phyloP scores from a whole-genome alignment of 2,113 vertebrate genomes.

The Verasper variegatus region DNA sequence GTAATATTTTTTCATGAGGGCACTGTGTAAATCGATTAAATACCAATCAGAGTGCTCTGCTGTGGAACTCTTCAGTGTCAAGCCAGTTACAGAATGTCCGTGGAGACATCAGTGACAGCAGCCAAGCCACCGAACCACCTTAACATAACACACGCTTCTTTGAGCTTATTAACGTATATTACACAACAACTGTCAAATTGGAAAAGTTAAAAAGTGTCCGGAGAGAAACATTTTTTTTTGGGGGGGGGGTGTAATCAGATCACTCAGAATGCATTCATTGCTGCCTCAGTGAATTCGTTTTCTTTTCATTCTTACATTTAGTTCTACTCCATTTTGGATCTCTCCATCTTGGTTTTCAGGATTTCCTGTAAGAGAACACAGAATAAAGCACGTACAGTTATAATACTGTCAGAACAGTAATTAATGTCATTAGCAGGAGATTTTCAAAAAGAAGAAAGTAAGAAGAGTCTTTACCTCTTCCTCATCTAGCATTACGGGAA shows the following conservation, averaged over 20 bases:
- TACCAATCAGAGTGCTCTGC: too few relatives aligned
- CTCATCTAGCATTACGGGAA: slow-evolving; percentile 81
- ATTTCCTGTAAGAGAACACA: slow-evolving; percentile 72
- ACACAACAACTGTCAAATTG: slow-evolving; percentile 18
- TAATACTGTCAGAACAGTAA: not conserved
- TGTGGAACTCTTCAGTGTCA: too few relatives aligned
- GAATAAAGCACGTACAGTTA: not conserved
- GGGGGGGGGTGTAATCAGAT: slow-evolving; percentile 18
- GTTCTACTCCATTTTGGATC: slow-evolving; percentile 84
- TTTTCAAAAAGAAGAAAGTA: slow-evolving; percentile 27
- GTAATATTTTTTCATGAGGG: too few relatives aligned
- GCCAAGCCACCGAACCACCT: not conserved
- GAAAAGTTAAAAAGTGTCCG: slow-evolving; percentile 23
- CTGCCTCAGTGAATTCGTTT: slow-evolving; percentile 29
- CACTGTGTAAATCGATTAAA: too few relatives aligned
- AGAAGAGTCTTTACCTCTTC: slow-evolving; percentile 79
- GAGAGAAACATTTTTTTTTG: slow-evolving; percentile 48
- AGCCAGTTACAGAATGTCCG: too few relatives aligned
- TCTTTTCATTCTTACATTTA: slow-evolving; percentile 1
- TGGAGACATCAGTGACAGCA: slow-evolving; percentile 17
- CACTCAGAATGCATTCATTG: slow-evolving; percentile 34
- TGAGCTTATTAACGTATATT: slow-evolving; percentile 12
- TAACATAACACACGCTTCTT: slow-evolving; percentile 9
- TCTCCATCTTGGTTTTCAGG: slow-evolving; percentile 82
- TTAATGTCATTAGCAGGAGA: not conserved